Evolutionary conservation across 2,888 invertebrate genomes (phyloP).

Genomic region (Stratiomys singularior): DNA sequence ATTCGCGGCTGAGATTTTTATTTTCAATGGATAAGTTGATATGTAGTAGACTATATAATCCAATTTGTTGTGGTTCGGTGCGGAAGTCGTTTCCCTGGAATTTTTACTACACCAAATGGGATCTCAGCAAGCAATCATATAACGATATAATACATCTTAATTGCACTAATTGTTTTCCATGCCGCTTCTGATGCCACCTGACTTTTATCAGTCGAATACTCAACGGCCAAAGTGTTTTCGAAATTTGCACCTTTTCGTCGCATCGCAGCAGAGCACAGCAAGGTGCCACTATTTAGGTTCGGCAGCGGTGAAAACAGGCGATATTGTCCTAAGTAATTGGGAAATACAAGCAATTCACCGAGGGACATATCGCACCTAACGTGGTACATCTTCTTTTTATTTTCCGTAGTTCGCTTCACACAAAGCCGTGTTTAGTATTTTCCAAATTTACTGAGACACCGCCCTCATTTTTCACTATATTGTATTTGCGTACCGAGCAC

Average conservation of each 20-base stretch:
- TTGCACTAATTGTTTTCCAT: too few relatives aligned
- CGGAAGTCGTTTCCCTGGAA: too few relatives aligned
- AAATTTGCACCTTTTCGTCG: slow-evolving; percentile 29
- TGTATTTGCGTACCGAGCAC: slow-evolving; percentile 39
- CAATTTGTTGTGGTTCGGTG: too few relatives aligned
- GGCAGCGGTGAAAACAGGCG: slow-evolving; percentile 47
- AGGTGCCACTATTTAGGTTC: slow-evolving; percentile 46
- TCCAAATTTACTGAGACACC: slow-evolving; percentile 47
- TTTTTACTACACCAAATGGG: too few relatives aligned
- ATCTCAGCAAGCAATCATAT: too few relatives aligned
- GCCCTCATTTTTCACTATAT: slow-evolving; percentile 51
- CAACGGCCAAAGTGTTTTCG: slow-evolving; percentile 1
- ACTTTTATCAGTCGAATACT: neutral
- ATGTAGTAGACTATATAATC: too few relatives aligned
- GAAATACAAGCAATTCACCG: slow-evolving; percentile 48
- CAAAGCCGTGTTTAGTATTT: slow-evolving; percentile 47
- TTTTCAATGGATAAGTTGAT: too few relatives aligned
- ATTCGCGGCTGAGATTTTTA: too few relatives aligned
- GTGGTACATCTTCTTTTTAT: slow-evolving; percentile 28
- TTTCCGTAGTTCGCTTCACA: slow-evolving; percentile 35
- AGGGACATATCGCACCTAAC: slow-evolving; percentile 41
- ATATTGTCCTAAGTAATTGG: slow-evolving; percentile 51
- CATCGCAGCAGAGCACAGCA: slow-evolving; percentile 44
- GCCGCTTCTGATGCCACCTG: neutral
- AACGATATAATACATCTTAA: too few relatives aligned